Percentiles rank a stretch among this genome's conserved stretches.
phyloP scores from a whole-genome alignment of 92 coral and sea anemone species.

The Pocillopora meandrina region DNA sequence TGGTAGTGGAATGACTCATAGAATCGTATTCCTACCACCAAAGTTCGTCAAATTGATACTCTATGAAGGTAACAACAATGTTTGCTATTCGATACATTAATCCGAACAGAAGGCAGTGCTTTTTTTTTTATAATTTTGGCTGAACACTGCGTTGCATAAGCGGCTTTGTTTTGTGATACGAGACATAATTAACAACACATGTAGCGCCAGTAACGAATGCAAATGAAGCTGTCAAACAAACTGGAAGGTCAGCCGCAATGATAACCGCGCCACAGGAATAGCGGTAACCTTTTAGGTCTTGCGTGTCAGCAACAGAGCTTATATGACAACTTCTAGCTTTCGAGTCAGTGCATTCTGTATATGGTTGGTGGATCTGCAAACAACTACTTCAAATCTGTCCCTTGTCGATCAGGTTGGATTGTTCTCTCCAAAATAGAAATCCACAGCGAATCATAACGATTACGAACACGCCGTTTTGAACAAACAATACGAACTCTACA shows the following conservation, averaged over 20 bases:
- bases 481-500: too few relatives aligned
- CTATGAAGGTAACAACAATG: background rate
- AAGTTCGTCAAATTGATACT: background rate
- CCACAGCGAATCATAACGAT: too few relatives aligned
- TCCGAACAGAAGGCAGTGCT: too few relatives aligned
- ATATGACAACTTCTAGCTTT: background rate
- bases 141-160: background rate
- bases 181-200: background rate
- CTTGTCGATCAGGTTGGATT: too few relatives aligned
- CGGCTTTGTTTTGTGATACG: conserved; percentile 1
- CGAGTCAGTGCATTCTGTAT: too few relatives aligned
- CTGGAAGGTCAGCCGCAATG: background rate
- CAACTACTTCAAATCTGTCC: too few relatives aligned
- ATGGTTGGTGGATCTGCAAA: too few relatives aligned
- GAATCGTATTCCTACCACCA: background rate
- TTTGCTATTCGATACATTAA: background rate
- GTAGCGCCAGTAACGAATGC: background rate
- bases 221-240: background rate
- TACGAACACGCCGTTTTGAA: too few relatives aligned
- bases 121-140: too few relatives aligned
- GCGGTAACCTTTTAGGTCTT: background rate
- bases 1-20: conserved; percentile 3
- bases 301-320: background rate
- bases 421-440: too few relatives aligned
- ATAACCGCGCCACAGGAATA: background rate